phyloP scores from a whole-genome alignment of 2,888 invertebrate genomes.

The Diachrysia chrysitis region DNA sequence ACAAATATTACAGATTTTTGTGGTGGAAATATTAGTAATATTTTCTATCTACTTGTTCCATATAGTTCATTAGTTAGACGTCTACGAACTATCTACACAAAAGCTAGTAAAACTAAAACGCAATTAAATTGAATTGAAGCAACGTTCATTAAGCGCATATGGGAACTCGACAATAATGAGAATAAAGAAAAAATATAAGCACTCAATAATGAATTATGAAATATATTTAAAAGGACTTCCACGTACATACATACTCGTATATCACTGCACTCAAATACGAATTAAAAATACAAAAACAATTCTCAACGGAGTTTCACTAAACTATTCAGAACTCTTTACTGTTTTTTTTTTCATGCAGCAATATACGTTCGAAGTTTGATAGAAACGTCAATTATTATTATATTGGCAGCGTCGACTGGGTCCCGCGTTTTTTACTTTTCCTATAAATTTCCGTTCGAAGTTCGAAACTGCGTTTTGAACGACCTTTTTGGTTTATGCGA shows the following conservation, averaged over 20 bases:
- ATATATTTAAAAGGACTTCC: background rate
- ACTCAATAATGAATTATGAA: background rate
- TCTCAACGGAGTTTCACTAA: slow-evolving; percentile 1
- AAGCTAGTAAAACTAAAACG: too few relatives aligned
- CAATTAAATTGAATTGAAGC: too few relatives aligned
- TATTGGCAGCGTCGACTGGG: slow-evolving; percentile 31
- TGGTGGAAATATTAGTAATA: too few relatives aligned
- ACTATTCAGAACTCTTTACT: slow-evolving; percentile 8
- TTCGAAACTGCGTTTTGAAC: slow-evolving; percentile 21
- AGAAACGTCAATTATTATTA: slow-evolving; percentile 50
- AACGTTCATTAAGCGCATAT: too few relatives aligned
- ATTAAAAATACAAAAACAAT: slow-evolving; percentile 12
- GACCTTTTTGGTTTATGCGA: slow-evolving; percentile 23
- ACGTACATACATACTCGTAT: background rate
- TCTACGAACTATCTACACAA: too few relatives aligned
- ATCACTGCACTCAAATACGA: background rate
- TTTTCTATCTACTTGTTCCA: too few relatives aligned
- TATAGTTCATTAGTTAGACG: too few relatives aligned
- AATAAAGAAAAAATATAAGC: too few relatives aligned
- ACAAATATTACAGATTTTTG: too few relatives aligned
- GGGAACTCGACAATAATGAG: too few relatives aligned
- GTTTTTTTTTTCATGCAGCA: slow-evolving; percentile 15
- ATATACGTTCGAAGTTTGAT: slow-evolving; percentile 38
- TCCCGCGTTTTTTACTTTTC: slow-evolving; percentile 23
- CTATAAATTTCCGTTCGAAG: slow-evolving; percentile 20